Base-by-base conservation (phyloP, 2,888 invertebrate genomes). In the Meteorus cinctellus region DNA sequence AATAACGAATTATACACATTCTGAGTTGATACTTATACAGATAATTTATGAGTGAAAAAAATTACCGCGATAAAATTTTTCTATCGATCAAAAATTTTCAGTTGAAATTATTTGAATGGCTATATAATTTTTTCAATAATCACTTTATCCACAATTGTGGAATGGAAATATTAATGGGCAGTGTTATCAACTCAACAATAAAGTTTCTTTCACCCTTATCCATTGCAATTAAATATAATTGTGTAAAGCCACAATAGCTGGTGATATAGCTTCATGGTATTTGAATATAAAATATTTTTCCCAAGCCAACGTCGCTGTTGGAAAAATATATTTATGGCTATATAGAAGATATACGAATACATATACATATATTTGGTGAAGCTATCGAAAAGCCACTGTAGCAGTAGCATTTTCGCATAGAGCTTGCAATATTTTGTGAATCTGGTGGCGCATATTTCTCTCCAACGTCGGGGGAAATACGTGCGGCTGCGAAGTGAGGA, bases 351-450 rank as follows among this genome's bases (percentile, higher is more conserved):
- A 55, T 41, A 12, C 19, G 8, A 51, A 8, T 19, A 24, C n/a
- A 10, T 55, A 51, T 34, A 27, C 34, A 31, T 55, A 55, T 51
- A 31, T 59, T 68, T n/a, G 10, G 51, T 55, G 31, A 59, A 34
- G 19, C 60, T 60, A 19, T 36, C 45, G 63, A 45, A 62, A 62
- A 41, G 41, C 45, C 36, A 29, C 63, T 19, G 5, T n/a, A 55
- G 55, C 8, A 55, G 55, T 55, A 2, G 55, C 55, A 55, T 55
- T 55, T 24, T 55, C 10, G 55, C 19, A n/a, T 72, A 62, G 63
- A 63, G 72, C 72, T 45, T 19, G 63, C 72, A 72, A 72, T 72
- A 72, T 72, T 72, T 72, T 48, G 63, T 45, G 45, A 63, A 48
- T 48, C 31, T 48, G 60, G 55, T 70, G 70, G 31, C 34, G 70